Evolutionary conservation across 2,888 invertebrate species (phyloP).

Genomic region (Isoperla grammatica): DNA sequence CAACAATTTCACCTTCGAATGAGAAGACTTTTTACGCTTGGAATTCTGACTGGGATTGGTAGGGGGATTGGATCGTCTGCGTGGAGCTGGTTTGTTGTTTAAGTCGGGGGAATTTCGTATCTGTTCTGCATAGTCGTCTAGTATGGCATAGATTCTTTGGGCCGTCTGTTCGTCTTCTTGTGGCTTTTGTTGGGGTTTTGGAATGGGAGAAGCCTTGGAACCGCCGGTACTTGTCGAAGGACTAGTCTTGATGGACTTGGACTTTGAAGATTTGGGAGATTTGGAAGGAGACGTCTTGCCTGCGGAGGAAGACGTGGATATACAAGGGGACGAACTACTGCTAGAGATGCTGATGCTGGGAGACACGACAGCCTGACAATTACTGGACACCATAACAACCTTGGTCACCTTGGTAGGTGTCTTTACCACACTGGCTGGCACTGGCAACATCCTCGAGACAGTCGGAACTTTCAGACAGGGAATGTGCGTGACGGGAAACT

Average conservation of each 20-base stretch:
- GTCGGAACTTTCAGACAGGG: slow-evolving; percentile 29
- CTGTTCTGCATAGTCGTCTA: slow-evolving; percentile 75
- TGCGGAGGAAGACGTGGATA: slow-evolving; percentile 40
- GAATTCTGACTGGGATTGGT: slow-evolving; percentile 63
- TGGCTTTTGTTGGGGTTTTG: slow-evolving; percentile 63
- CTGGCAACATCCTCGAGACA: slow-evolving; percentile 24
- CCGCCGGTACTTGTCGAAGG: slow-evolving; percentile 46
- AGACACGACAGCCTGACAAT: slow-evolving; percentile 50
- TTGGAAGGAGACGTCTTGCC: slow-evolving; percentile 37
- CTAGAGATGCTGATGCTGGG: slow-evolving; percentile 53
- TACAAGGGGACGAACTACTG: slow-evolving; percentile 53
- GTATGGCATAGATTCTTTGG: slow-evolving; percentile 69
- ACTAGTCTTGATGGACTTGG: slow-evolving; percentile 54
- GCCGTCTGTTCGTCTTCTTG: slow-evolving; percentile 77
- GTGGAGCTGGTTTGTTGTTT: slow-evolving; percentile 74
- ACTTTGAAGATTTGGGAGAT: slow-evolving; percentile 44
- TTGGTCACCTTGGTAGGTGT: slow-evolving; percentile 50
- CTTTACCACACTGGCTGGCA: background rate
- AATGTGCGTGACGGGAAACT: slow-evolving; percentile 35
- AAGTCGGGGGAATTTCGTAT: slow-evolving; percentile 71
- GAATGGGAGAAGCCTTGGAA: slow-evolving; percentile 59
- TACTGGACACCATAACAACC: slow-evolving; percentile 54
- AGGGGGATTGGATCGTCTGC: slow-evolving; percentile 67
- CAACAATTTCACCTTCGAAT: slow-evolving; percentile 42
- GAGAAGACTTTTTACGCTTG: slow-evolving; percentile 63